phyloP scores from a whole-genome alignment of 2,113 vertebrate species.

The Peucedramus taeniatus region DNA sequence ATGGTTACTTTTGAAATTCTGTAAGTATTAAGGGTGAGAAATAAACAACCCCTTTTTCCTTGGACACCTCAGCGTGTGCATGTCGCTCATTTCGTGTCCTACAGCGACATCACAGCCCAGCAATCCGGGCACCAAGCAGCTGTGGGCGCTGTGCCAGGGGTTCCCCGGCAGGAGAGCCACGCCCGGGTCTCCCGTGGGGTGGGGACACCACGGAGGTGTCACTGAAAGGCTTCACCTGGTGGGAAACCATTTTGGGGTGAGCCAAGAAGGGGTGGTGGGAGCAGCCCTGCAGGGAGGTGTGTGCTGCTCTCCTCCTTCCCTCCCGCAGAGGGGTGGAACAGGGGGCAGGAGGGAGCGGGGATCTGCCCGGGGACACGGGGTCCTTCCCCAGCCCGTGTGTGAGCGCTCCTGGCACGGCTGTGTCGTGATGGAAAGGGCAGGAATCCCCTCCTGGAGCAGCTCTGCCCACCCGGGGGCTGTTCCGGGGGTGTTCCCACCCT shows the following conservation, averaged over 20 bases:
- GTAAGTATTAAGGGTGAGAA: no score
- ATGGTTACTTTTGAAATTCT: no score
- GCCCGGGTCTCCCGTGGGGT: not conserved
- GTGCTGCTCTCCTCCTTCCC: no score
- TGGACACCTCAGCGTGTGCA: no score
- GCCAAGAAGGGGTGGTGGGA: not conserved
- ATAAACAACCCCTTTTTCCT: no score
- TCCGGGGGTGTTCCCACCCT: not conserved
- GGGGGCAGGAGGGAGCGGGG: not conserved
- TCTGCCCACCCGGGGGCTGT: not conserved
- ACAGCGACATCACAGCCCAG: no score
- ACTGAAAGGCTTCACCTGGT: not conserved
- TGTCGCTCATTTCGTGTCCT: no score
- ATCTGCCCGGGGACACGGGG: not conserved
- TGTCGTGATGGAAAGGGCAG: accelerated
- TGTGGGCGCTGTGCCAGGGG: not conserved
- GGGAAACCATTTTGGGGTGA: not conserved
- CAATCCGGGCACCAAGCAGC: accelerated
- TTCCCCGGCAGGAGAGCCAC: not conserved
- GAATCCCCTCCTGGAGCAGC: not conserved
- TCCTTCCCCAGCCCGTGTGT: accelerated
- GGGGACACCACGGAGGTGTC: not conserved
- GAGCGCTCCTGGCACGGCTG: accelerated
- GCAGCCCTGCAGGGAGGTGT: not conserved
- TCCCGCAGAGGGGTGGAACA: accelerated